Base-by-base conservation (phyloP, 1,140 invertebrate species). In the Conus betulinus region DNA sequence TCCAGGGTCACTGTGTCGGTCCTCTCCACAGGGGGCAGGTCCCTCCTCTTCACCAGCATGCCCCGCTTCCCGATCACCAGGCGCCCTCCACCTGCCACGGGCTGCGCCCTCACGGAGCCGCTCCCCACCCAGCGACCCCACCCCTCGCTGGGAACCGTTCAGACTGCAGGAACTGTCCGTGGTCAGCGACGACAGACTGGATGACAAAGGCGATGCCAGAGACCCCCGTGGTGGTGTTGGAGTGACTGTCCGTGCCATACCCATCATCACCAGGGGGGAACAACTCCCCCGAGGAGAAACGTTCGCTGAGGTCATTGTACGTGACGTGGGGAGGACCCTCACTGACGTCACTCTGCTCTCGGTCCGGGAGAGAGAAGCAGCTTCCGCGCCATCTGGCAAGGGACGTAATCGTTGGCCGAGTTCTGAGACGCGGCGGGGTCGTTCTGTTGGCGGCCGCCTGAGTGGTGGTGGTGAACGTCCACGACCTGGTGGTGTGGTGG, bases 141-240 rank as follows among this genome's bases (percentile, higher is more conserved):
- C 52, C 20, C 52, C 57, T 39, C 63, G 25, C 63, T 86, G 84
- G 0, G 84, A 86, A 3, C 63, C 84, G 51, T 53, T 74, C 11
- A 25, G 27, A 23, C 71, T 87, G 84, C 11, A 17, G n/a, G 71
- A 87, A 52, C 71, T 87, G 39, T 87, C 85, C 7, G 85, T 87
- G 20, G 85, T 87, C 51, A 87, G 71, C 3, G 85, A 87, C 20
- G 85, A 87, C 71, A 87, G 85, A 52, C 85, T 87, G n/a, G 52
- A 57, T 1, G 85, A 87, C 85, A 87, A 51, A 7, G 85, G 71
- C 20, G 85, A 87, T 6, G 85, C 76, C 4, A 87, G 51, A 25
- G 85, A 87, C 13, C 67, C 67, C 74, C 39, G 85, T 78, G 52
- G 71, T 76, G 67, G 74, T 79, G 84, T 39, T 74, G 27, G 84